phyloP scores from a whole-genome alignment of 2,113 vertebrate genomes.

The Poeciliopsis occidentalis region DNA sequence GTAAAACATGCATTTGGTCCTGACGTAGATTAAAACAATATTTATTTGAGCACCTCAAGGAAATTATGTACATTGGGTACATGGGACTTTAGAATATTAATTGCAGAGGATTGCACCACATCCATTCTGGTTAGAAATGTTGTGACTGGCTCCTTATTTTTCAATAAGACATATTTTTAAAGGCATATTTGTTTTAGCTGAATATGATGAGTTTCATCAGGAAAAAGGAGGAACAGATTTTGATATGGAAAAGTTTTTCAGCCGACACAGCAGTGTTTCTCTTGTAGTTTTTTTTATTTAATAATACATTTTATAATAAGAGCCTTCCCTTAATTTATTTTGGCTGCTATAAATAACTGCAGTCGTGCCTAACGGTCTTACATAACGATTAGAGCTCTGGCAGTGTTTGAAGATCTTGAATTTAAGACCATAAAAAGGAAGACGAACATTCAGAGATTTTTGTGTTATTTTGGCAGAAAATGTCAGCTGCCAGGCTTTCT shows the following conservation, averaged over 20 bases:
- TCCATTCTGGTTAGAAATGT: background rate
- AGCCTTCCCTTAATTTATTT: constrained; percentile 1
- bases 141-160: background rate
- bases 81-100: background rate
- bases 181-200: too few relatives aligned
- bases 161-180: background rate
- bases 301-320: background rate
- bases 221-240: too few relatives aligned
- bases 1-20: background rate
- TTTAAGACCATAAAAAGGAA: background rate
- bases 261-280: background rate
- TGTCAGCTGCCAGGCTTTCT: background rate
- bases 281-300: background rate
- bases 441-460: background rate
- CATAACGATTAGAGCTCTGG: background rate
- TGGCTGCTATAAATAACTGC: constrained; percentile 1
- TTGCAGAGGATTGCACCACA: background rate
- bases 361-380: constrained; percentile 1
- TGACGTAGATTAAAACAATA: too few relatives aligned
- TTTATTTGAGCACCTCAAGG: too few relatives aligned
- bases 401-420: background rate
- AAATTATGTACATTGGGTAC: too few relatives aligned
- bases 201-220: too few relatives aligned
- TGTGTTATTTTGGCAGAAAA: background rate
- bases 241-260: background rate